Evolutionary conservation across 2,888 invertebrate genomes (phyloP), one percentile per base, ranked within the genome.

Genomic region (Epistrophella euchroma): DNA sequence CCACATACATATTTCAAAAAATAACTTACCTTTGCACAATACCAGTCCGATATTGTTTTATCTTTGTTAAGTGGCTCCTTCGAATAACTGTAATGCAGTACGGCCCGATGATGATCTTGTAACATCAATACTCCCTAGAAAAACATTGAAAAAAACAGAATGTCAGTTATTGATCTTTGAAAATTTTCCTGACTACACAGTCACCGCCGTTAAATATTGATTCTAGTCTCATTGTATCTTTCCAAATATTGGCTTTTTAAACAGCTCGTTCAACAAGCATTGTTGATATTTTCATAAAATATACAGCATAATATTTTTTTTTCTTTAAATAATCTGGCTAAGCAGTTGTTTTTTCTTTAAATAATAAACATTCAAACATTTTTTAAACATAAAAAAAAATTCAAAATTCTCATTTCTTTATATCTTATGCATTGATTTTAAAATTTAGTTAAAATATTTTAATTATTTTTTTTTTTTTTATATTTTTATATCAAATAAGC

Each of bases 31-130:
- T 95, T 95, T 78, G 94, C 94, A 90, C 95, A 95, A 91, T 95
- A 95, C 95, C 95, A 95, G 91, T 95, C 95, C 13, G 90, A 90
- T 10, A 88, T 40, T 47, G 89, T 86, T 70, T 88, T 89, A 90
- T 94, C 93, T 82, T 93, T 37, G 35, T 40, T 93, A 81, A 93
- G 93, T 37, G 87, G 85, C 89, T 95, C 95, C 91, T 95, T 95
- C 13, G 95, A 95, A 90, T 96, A 95, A 90, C 96, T 96, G 93
- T 96, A 96, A 91, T 96, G 96, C 93, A 96, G 94, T 37, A 95
- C 94, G 82, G 96, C 95, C 83, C 95, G 94, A 90, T 94, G 95
- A 70, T 95, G 95, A 91, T 96, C 96, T 92, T 95, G 95, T 78
- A 96, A 93, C 93, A 95, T 94, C 89, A 96, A 93, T 76, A 95